Conservation (phyloP, 1,140 invertebrate species). For the Babylonia areolata region DNA sequence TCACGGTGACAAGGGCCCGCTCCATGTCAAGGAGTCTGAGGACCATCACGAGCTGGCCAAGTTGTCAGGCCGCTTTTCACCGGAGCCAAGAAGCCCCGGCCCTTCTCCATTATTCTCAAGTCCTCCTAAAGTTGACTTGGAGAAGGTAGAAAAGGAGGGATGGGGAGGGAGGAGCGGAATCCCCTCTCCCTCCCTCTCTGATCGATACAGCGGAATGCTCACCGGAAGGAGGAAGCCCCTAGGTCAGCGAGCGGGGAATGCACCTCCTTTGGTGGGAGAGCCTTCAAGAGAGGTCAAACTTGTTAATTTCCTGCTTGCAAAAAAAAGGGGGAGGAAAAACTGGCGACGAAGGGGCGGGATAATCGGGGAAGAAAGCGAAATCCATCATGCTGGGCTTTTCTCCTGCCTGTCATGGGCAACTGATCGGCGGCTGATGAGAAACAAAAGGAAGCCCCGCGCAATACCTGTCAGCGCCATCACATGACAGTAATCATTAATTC, state of each 20-base stretch:
- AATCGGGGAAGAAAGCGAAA: constrained; percentile 11
- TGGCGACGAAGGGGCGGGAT: not conserved
- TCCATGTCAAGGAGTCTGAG: constrained; percentile 10
- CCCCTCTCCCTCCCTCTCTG: not conserved
- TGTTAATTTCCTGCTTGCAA: constrained; percentile 40
- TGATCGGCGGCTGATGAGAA: constrained; percentile 13
- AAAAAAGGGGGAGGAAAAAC: not conserved
- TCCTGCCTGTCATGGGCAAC: constrained; percentile 17
- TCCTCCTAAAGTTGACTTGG: not conserved
- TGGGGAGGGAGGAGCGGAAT: not conserved
- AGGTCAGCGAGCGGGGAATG: constrained; percentile 29
- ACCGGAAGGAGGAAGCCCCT: constrained; percentile 39
- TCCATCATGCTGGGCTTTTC: not conserved
- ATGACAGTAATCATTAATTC: constrained; percentile 17
- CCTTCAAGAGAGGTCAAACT: constrained; percentile 41
- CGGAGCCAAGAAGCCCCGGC: not conserved
- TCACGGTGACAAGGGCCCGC: not conserved
- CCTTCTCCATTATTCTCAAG: not conserved
- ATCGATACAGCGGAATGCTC: constrained; percentile 15
- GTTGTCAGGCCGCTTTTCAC: not conserved
- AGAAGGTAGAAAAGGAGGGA: not conserved
- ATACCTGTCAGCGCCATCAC: constrained; percentile 31
- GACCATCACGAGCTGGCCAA: not conserved
- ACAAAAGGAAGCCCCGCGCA: constrained; percentile 24
- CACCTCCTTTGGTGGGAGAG: constrained; percentile 38